These are phyloP conservation scores for Lucinisca nassula DNA, from an alignment of 2,888 invertebrate genomes.

Conservation along the genomic window DNA sequence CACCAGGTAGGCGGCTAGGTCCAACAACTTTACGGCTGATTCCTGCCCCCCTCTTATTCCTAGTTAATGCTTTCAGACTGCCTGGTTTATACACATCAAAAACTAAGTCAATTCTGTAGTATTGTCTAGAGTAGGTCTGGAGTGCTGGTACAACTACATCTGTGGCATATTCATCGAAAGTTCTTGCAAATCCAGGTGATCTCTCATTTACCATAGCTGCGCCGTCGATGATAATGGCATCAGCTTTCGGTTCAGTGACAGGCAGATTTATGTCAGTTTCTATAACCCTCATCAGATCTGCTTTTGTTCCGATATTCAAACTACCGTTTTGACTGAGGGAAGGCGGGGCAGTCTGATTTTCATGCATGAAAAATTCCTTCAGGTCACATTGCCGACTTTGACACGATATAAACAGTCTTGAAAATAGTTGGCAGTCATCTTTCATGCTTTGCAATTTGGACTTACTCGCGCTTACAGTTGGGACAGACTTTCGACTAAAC, in stretches of 20 bases:
- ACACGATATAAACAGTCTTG: too few relatives aligned
- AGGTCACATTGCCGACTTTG: conserved; percentile 31
- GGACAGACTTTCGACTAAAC: too few relatives aligned
- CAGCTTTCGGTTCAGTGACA: neutral
- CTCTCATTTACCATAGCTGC: conserved; percentile 62
- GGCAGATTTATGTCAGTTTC: neutral
- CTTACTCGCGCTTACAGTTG: too few relatives aligned
- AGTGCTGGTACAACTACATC: too few relatives aligned
- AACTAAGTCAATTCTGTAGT: too few relatives aligned
- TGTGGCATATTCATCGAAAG: conserved; percentile 63
- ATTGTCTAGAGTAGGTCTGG: too few relatives aligned
- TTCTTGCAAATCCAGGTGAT: conserved; percentile 26
- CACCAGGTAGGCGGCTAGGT: too few relatives aligned
- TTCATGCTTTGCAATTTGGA: too few relatives aligned
- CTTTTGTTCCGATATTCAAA: conserved; percentile 4
- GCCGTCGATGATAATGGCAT: conserved; percentile 53
- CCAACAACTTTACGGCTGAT: too few relatives aligned
- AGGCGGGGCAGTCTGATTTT: conserved; percentile 19
- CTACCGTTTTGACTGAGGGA: conserved; percentile 18
- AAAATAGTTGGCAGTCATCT: too few relatives aligned
- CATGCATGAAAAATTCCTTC: conserved; percentile 29
- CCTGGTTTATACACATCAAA: too few relatives aligned
- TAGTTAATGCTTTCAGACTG: too few relatives aligned
- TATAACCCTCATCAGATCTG: conserved; percentile 17
- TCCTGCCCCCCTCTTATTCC: conserved; percentile 58